Conservation (phyloP, 2,797 vertebrate genomes). For the Neosilurus hyrtlii region DNA sequence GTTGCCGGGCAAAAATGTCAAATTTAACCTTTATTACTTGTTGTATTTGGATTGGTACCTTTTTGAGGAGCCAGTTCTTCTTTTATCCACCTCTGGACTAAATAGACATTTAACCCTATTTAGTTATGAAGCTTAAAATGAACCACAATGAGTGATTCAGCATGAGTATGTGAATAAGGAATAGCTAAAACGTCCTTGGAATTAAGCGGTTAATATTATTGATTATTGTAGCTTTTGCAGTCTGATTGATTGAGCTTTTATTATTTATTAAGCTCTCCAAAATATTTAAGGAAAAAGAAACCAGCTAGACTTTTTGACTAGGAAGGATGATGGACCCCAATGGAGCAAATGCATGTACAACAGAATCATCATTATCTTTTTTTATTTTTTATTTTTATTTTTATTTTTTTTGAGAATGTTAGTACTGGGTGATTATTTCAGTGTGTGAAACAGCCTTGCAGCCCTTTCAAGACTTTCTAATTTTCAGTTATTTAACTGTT, state of each 20-base stretch:
- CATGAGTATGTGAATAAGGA: neutral
- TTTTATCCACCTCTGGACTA: neutral
- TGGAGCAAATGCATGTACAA: neutral
- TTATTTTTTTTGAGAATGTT: neutral
- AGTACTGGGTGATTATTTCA: neutral
- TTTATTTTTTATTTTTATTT: no score
- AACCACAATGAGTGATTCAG: neutral
- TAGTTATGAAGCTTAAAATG: neutral
- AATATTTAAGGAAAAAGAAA: neutral
- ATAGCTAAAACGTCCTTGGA: neutral
- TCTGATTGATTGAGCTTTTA: neutral
- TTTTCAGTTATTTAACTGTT: neutral
- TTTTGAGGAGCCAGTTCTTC: neutral
- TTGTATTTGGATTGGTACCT: neutral
- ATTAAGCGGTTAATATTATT: neutral
- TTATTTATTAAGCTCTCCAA: neutral
- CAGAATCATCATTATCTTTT: no score
- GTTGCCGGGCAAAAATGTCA: conserved; percentile 58
- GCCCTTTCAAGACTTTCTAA: neutral
- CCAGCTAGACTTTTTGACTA: neutral
- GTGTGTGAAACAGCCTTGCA: neutral
- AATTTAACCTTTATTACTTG: conserved; percentile 57
- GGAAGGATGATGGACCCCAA: neutral
- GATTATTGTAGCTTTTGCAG: neutral
- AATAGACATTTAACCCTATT: neutral